phyloP scores from a whole-genome alignment of 2,797 vertebrate species.

The Zalophus californianus region DNA sequence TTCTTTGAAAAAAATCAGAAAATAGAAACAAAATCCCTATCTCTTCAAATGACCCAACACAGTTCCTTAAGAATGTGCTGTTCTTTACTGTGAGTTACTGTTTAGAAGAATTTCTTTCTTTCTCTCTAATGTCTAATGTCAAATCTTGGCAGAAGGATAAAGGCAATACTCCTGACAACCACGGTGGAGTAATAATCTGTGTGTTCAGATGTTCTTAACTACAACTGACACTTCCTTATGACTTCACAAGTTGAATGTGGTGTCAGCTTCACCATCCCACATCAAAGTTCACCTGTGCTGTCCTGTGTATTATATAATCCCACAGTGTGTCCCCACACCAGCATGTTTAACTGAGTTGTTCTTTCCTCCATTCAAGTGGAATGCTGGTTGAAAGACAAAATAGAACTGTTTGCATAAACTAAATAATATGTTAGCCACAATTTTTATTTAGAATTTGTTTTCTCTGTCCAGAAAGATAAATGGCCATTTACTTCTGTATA shows the following conservation, averaged over 20 bases:
- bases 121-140: not conserved
- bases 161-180: not conserved
- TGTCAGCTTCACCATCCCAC: not conserved
- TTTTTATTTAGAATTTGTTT: not conserved
- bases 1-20: not conserved
- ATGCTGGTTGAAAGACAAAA: not conserved
- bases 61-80: not conserved
- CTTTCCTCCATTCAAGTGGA: not conserved
- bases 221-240: not conserved
- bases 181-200: not conserved
- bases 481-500: not conserved
- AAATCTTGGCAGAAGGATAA: not conserved
- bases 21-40: not conserved
- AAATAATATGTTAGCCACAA: not conserved
- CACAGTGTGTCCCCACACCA: not conserved
- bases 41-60: not conserved
- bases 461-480: not conserved
- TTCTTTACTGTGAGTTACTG: not conserved
- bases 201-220: not conserved
- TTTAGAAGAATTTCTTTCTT: not conserved
- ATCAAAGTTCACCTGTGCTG: not conserved
- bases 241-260: conserved; percentile 24
- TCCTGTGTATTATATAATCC: not conserved
- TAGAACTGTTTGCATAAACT: not conserved
- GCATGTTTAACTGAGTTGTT: not conserved